phyloP scores from a whole-genome alignment of 2,888 invertebrate species.

The Tenthredo notha region DNA sequence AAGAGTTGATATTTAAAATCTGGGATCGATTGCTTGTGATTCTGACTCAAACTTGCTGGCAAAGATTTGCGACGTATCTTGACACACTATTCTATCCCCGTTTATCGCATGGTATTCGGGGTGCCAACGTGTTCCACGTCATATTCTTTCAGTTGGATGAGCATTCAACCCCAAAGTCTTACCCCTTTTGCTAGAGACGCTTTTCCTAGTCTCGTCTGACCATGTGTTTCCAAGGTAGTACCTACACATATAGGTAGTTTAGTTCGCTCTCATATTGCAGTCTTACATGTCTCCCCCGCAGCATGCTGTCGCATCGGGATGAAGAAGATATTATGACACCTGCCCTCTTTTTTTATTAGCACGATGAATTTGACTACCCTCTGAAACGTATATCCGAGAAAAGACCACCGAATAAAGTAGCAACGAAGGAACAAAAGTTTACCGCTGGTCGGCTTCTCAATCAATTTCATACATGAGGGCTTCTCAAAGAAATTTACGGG shows the following conservation, averaged over 20 bases:
- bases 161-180: conserved; percentile 27
- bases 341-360: neutral
- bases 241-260: neutral
- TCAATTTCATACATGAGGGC: conserved; percentile 43
- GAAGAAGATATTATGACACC: conserved; percentile 13
- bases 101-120: neutral
- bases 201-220: conserved; percentile 30
- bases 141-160: conserved; percentile 22
- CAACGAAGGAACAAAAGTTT: conserved; percentile 12
- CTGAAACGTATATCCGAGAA: neutral
- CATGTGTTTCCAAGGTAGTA: conserved; percentile 28
- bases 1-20: neutral
- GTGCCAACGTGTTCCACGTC: neutral
- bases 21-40: neutral
- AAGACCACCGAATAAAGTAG: conserved; percentile 1
- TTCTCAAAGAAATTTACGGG: conserved; percentile 38
- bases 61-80: neutral
- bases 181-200: neutral
- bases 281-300: neutral
- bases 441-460: conserved; percentile 24
- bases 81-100: neutral
- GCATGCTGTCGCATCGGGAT: neutral
- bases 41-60: neutral
- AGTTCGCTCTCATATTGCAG: conserved; percentile 15
- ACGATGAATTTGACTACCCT: neutral